Percentiles rank a stretch among this genome's conserved stretches.
phyloP scores from a whole-genome alignment of 2,797 vertebrate species.

The Epinephelus awoara region DNA sequence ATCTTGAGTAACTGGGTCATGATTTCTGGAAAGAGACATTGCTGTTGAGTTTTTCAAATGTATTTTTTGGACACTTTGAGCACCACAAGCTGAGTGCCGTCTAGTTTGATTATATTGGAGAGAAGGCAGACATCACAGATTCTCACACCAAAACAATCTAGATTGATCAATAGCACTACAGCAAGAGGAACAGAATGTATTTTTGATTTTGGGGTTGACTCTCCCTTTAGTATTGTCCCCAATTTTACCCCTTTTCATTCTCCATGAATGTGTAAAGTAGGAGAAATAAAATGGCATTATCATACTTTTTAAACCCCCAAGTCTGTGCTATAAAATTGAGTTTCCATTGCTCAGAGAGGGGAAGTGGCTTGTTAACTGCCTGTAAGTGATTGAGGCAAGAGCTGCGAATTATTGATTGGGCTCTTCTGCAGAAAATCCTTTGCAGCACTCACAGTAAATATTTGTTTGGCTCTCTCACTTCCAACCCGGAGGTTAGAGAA shows the following conservation, averaged over 20 bases:
- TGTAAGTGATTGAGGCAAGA: constrained; percentile 46
- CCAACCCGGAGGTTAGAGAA: constrained; percentile 22
- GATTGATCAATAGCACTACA: too few relatives aligned
- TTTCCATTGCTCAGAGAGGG: constrained; percentile 28
- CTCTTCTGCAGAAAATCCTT: constrained; percentile 33
- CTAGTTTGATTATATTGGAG: too few relatives aligned
- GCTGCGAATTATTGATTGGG: constrained; percentile 53
- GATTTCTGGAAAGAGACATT: too few relatives aligned
- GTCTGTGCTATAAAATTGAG: constrained; percentile 1
- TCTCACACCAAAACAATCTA: too few relatives aligned
- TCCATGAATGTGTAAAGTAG: not conserved
- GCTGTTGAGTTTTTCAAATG: too few relatives aligned
- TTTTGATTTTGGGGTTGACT: too few relatives aligned
- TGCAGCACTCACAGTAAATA: constrained; percentile 48
- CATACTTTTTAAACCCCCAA: not conserved
- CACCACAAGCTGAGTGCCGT: too few relatives aligned
- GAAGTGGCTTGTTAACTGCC: constrained; percentile 48
- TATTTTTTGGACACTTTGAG: too few relatives aligned
- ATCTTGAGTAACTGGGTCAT: too few relatives aligned
- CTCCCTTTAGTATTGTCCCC: too few relatives aligned
- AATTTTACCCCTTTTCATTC: not conserved
- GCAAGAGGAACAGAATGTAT: too few relatives aligned
- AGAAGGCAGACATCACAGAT: too few relatives aligned
- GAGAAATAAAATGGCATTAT: constrained; percentile 7
- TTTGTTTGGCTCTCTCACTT: constrained; percentile 44